Base-by-base conservation (phyloP, 2,797 vertebrate genomes). In the Xerus rutilus region DNA sequence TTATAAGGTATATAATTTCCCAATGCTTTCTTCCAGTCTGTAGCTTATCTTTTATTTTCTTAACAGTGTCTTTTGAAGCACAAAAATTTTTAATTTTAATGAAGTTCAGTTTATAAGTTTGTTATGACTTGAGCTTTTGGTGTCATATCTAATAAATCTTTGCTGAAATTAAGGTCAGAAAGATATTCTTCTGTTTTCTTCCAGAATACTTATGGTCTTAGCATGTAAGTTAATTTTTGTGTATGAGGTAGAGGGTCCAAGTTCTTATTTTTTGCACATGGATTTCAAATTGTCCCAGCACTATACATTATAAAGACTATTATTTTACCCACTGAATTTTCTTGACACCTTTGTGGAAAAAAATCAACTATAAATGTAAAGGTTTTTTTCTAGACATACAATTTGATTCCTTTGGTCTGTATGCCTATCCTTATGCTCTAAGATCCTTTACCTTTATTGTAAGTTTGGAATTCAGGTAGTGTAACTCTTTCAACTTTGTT, bases 291-390 rank as follows among this genome's bases (percentile, higher is more conserved):
- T 96, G 70, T 88, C 47, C 18, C n/a, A 92, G 32, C 35, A 82
- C 25, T 72, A 17, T 92, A 92, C 95, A n/a, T 74, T 93, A 0
- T 73, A 91, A 88, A 77, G 49, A 69, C 32, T 89, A 6, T 83
- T 73, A 59, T 87, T 92, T 94, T 93, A 54, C 35, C 49, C 28
- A 77, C 73, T 90, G 35, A 83, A 86, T 95, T 78, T 21, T 84
- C 88, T 94, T 95, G 72, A 45, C 45, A 85, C 28, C 14, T 92
- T 94, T 92, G 21, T 69, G 54, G 86, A 88, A 96, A 94, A 92
- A 59, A 96, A 3, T 92, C 43, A 32, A 43, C 45, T 28, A n/a
- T 76, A 89, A 89, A 90, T 72, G 35, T 49, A 93, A 73, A 5
- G 15, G n/a, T 95, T 92, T 86, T 77, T 77, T 96, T 89, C 39